Evolutionary conservation across 2,888 invertebrate species (phyloP).

Genomic region (Volucella inflata): DNA sequence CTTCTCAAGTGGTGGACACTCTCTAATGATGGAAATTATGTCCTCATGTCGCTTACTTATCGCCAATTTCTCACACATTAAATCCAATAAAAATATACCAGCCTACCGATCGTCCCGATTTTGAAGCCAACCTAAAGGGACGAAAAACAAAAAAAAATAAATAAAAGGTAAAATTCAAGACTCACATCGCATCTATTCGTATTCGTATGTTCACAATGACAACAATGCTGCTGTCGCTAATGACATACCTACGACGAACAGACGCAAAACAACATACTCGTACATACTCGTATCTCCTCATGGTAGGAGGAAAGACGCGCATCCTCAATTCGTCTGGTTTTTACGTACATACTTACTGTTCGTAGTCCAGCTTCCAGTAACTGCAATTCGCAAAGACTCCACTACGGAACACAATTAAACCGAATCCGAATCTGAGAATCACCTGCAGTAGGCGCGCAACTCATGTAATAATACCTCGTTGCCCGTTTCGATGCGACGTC

Average conservation of each 20-base stretch:
- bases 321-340: constrained; percentile 26
- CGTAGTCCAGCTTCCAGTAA: not conserved
- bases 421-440: constrained; percentile 71
- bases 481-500: constrained; percentile 39
- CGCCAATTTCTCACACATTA: constrained; percentile 74
- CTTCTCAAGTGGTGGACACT: constrained; percentile 44
- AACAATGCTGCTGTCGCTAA: constrained; percentile 74
- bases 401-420: constrained; percentile 69
- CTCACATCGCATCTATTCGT: constrained; percentile 43
- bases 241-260: constrained; percentile 69
- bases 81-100: constrained; percentile 70
- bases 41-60: constrained; percentile 72
- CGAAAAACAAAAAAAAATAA: not conserved
- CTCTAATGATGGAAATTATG: constrained; percentile 69
- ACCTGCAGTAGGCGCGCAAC: constrained; percentile 72
- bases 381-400: constrained; percentile 5
- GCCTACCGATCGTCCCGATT: constrained; percentile 51
- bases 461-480: constrained; percentile 75
- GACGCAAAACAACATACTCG: constrained; percentile 71
- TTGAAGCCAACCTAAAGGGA: constrained; percentile 10
- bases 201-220: constrained; percentile 67
- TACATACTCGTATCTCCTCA: constrained; percentile 38
- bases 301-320: constrained; percentile 38
- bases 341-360: no score
- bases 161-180: constrained; percentile 27